phyloP scores from a whole-genome alignment of 1,140 invertebrate genomes.

The Nixonia krombeini region DNA sequence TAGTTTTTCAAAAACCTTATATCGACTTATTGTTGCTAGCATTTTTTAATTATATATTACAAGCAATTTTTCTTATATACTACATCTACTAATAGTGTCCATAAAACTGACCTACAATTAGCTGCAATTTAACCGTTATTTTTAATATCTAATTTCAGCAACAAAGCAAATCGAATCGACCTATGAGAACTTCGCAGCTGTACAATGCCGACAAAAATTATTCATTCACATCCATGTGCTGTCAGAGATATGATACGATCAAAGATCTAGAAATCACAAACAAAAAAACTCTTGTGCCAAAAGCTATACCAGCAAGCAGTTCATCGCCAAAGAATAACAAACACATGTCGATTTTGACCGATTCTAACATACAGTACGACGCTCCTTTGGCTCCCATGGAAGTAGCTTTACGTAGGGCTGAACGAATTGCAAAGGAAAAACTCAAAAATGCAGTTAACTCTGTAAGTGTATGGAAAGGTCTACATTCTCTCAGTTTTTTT shows the following conservation, averaged over 20 bases:
- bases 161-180: conserved; percentile 78
- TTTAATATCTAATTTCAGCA: no score
- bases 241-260: conserved; percentile 84
- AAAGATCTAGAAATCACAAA: conserved; percentile 76
- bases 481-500: no score
- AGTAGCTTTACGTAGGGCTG: conserved; percentile 86
- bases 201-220: conserved; percentile 87
- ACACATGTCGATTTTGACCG: conserved; percentile 84
- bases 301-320: conserved; percentile 79
- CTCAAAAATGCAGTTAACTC: conserved; percentile 69
- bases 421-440: conserved; percentile 88
- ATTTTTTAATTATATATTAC: no score
- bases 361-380: conserved; percentile 88
- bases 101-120: no score
- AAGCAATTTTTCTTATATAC: no score
- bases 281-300: conserved; percentile 80
- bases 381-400: conserved; percentile 86
- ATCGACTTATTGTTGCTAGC: no score
- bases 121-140: no score
- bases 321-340: conserved; percentile 85
- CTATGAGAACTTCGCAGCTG: conserved; percentile 85
- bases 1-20: conserved; percentile 17
- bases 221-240: conserved; percentile 79
- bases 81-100: no score
- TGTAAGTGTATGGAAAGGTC: conserved; percentile 37